Evolutionary conservation across 2,113 vertebrate species (phyloP).

Genomic region (Accipiter cooperii): DNA sequence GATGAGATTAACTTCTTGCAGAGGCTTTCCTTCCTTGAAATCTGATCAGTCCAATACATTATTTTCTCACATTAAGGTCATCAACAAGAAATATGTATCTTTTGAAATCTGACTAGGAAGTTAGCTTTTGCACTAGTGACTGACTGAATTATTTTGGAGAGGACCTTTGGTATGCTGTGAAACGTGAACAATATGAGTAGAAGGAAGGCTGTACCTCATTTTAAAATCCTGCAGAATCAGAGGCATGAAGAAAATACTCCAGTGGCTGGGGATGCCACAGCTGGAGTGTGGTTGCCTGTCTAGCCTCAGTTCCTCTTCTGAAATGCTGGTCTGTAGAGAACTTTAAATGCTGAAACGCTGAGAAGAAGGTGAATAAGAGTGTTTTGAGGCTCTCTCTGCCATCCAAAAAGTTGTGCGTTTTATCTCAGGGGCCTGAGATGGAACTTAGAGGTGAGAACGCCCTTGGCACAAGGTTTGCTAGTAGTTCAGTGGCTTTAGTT

Average conservation of each 20-base stretch:
- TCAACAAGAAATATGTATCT: background rate
- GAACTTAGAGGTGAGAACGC: background rate
- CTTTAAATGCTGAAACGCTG: background rate
- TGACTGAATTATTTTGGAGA: background rate
- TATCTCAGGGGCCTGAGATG: background rate
- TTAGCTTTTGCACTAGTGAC: background rate
- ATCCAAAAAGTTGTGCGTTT: background rate
- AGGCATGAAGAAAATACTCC: background rate
- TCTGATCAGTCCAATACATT: background rate
- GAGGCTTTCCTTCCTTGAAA: background rate
- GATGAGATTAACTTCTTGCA: background rate
- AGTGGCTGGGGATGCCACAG: fast-evolving
- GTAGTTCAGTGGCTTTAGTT: background rate
- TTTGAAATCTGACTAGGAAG: background rate
- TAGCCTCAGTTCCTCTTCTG: background rate
- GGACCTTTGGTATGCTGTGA: no score
- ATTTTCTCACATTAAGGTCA: background rate
- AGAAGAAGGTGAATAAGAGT: background rate
- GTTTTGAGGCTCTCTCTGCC: background rate
- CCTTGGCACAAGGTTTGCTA: background rate
- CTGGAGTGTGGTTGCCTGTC: background rate
- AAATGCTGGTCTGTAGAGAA: background rate
- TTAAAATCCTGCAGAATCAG: background rate
- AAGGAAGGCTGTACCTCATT: background rate
- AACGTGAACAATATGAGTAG: background rate